phyloP scores from a whole-genome alignment of 2,113 vertebrate genomes.

The Cricetomys ansorgei region DNA sequence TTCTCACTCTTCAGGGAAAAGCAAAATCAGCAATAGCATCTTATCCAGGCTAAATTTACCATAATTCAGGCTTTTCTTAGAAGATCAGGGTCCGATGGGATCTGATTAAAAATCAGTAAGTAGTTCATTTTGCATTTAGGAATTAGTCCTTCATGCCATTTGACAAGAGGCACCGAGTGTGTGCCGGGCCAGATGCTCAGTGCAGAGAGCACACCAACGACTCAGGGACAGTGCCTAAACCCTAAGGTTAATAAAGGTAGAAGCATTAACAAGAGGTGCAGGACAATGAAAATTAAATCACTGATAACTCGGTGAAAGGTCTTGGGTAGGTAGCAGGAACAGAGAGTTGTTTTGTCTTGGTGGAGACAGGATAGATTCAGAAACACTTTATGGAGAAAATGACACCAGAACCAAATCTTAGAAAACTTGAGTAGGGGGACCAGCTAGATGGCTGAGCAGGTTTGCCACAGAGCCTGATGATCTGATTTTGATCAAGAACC shows the following conservation, averaged over 20 bases:
- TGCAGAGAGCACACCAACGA: background rate
- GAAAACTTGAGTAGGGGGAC: background rate
- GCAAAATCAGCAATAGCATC: background rate
- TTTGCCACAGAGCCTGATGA: background rate
- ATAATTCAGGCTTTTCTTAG: conserved; percentile 29
- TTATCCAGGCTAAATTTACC: background rate
- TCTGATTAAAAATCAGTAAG: conserved; percentile 20
- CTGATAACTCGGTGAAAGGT: background rate
- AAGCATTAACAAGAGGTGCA: background rate
- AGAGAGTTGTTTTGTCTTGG: background rate
- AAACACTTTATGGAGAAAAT: background rate
- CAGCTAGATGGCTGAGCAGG: background rate
- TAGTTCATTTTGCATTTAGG: conserved; percentile 23
- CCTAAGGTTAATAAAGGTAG: background rate
- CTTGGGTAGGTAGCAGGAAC: background rate
- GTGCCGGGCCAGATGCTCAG: background rate
- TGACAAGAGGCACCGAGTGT: background rate
- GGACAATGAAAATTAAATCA: background rate
- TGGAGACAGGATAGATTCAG: background rate
- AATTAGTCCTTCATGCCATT: background rate
- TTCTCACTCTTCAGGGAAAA: background rate
- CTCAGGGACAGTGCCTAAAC: background rate
- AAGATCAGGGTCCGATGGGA: background rate
- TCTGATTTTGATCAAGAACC: background rate
- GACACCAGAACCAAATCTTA: background rate